Evolutionary conservation across 2,888 invertebrate species (phyloP).

Genomic region (Saturnia japonica): DNA sequence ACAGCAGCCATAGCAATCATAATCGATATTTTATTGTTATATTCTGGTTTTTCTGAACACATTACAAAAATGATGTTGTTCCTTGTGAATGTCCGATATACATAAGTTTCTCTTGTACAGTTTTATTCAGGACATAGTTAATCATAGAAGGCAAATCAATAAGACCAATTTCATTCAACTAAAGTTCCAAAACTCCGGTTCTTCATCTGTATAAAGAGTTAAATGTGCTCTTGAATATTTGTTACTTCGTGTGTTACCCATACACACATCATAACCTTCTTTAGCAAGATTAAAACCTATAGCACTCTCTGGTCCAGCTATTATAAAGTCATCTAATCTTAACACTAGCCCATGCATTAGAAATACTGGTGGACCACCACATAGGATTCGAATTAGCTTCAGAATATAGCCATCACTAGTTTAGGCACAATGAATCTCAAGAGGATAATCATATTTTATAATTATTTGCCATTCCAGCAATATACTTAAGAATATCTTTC

Average conservation of each 20-base stretch:
- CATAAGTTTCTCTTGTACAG: slow-evolving; percentile 76
- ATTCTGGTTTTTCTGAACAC: slow-evolving; percentile 76
- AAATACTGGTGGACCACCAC: slow-evolving; percentile 63
- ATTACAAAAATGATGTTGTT: slow-evolving; percentile 82
- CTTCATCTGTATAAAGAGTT: slow-evolving; percentile 49
- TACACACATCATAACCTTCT: slow-evolving; percentile 88
- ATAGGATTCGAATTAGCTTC: slow-evolving; percentile 86
- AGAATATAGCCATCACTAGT: slow-evolving; percentile 90
- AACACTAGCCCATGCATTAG: slow-evolving; percentile 65
- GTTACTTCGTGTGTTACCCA: slow-evolving; percentile 90
- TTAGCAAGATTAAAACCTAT: slow-evolving; percentile 78
- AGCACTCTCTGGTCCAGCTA: slow-evolving; percentile 53
- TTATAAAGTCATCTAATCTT: slow-evolving; percentile 61
- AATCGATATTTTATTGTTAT: slow-evolving; percentile 77
- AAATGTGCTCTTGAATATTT: slow-evolving; percentile 83
- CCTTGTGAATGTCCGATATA: slow-evolving; percentile 89
- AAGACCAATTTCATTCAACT: slow-evolving; percentile 91
- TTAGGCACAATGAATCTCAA: slow-evolving; percentile 68
- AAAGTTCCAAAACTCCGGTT: slow-evolving; percentile 84
- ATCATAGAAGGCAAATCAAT: slow-evolving; percentile 91
- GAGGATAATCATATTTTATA: slow-evolving; percentile 34
- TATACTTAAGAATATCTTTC: background rate
- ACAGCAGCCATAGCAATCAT: slow-evolving; percentile 83
- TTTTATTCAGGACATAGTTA: slow-evolving; percentile 83
- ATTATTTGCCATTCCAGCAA: slow-evolving; percentile 29